Base-by-base conservation (phyloP, 2,888 invertebrate genomes). In the Catocala sponsa region DNA sequence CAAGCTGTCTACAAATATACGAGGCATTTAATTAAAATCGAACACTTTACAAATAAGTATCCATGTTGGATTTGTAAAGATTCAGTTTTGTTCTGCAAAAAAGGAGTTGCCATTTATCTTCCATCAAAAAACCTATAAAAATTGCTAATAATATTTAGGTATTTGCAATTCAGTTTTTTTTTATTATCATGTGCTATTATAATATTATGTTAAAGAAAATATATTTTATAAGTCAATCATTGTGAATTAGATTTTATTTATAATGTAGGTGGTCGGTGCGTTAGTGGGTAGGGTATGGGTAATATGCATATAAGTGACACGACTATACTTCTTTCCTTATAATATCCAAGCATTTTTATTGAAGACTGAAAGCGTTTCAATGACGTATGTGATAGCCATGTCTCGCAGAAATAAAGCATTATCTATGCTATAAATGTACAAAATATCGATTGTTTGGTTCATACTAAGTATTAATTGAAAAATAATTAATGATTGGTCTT, bases 281-380 rank as follows among this genome's bases (percentile, higher is more conserved):
- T 38, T 43, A 43, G 43, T 7, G 43, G 35, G 35, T 38, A 38
- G 35, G 35, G 7, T 38, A 38, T 38, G 35, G 35, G 35, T 38
- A 2, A 4, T 9, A 38, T 6, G 35, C 35, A 38, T 38, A 35
- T 35, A 5, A 35, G 35, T 38, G 35, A 38, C 9, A 38, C 35
- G 35, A 38, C 35, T 38, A 38, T 38, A 25, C 25, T 25, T 38
- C 35, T 38, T 38, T 38, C 35, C 35, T 38, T 38, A 6, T 38
- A 38, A 6, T 38, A 10, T 44, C 25, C 13, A 63, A 62, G 55
- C 62, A 65, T 70, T 72, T 15, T 65, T 41, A 48, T 53, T 53
- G 11, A 73, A 77, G 75, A 71, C 78, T 75, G 78, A 73, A 56
- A 59, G 56, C 33, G 46, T 55, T 55, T 47, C 38, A 33, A 53